phyloP scores from a whole-genome alignment of 2,888 invertebrate genomes.

The Anticlea derivata region DNA sequence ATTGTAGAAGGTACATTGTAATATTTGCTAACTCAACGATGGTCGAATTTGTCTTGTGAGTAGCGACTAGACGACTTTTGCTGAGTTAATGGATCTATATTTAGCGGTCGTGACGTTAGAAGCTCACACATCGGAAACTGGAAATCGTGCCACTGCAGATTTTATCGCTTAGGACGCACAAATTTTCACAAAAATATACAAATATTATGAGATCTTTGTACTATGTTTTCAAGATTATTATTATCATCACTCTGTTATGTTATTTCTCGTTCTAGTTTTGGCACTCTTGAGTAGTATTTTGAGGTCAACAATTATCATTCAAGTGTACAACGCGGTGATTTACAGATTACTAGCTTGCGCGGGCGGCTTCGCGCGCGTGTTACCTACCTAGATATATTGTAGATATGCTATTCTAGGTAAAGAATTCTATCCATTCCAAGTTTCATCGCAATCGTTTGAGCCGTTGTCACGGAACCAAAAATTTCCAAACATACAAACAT shows the following conservation, averaged over 20 bases:
- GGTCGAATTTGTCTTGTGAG: conserved; percentile 38
- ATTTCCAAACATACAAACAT: too few relatives aligned
- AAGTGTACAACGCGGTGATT: too few relatives aligned
- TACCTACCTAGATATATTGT: too few relatives aligned
- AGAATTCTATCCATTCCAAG: too few relatives aligned
- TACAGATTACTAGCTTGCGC: too few relatives aligned
- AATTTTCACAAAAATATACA: not conserved
- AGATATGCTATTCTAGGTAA: too few relatives aligned
- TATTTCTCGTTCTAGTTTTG: conserved; percentile 3
- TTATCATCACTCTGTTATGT: not conserved
- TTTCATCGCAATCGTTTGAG: too few relatives aligned
- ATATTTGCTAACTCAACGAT: conserved; percentile 8
- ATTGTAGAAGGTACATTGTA: not conserved
- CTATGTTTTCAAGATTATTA: conserved; percentile 9
- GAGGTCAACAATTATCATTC: not conserved
- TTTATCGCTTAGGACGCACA: conserved; percentile 23
- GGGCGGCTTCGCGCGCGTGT: too few relatives aligned
- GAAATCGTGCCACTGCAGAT: conserved; percentile 55
- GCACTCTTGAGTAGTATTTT: not conserved
- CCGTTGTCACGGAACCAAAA: too few relatives aligned
- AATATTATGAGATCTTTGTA: conserved; percentile 1
- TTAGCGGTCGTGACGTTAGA: conserved; percentile 62
- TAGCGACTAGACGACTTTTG: conserved; percentile 47
- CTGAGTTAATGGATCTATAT: conserved; percentile 64
- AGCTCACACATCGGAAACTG: conserved; percentile 54